phyloP scores from a whole-genome alignment of 2,113 vertebrate species.

The Buteo buteo region DNA sequence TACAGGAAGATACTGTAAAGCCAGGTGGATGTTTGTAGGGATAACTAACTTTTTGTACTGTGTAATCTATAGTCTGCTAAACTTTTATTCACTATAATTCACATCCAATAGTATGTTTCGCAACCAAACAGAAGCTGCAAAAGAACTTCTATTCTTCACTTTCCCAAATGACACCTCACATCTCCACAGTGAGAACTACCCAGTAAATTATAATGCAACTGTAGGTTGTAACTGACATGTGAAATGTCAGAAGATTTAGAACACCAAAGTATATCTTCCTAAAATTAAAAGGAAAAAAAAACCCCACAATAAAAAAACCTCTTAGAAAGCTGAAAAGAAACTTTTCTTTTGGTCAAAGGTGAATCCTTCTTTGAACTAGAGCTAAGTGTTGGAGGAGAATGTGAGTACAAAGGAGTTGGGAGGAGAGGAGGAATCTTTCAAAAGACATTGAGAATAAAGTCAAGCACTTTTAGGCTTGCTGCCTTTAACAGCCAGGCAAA shows the following conservation, averaged over 20 bases:
- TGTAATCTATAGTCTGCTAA: background rate
- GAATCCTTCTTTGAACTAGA: background rate
- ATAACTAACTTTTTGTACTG: background rate
- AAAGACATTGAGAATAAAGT: background rate
- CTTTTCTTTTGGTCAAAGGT: background rate
- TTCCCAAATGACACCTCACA: background rate
- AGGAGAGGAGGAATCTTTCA: background rate
- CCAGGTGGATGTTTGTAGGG: background rate
- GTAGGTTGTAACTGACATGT: background rate
- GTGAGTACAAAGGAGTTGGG: background rate
- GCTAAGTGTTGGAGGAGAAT: background rate
- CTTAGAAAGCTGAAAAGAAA: background rate
- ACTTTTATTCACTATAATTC: background rate
- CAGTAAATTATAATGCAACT: background rate
- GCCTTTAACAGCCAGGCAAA: background rate
- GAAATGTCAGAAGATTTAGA: background rate
- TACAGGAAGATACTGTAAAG: background rate
- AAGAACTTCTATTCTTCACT: background rate
- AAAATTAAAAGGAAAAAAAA: background rate
- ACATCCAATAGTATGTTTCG: background rate
- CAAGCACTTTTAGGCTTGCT: background rate
- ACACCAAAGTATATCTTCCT: background rate
- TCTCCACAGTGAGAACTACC: background rate
- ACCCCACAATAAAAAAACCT: background rate
- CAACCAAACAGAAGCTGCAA: background rate